phyloP scores from a whole-genome alignment of 2,888 invertebrate genomes.

The Tenthredo scrophulariae region DNA sequence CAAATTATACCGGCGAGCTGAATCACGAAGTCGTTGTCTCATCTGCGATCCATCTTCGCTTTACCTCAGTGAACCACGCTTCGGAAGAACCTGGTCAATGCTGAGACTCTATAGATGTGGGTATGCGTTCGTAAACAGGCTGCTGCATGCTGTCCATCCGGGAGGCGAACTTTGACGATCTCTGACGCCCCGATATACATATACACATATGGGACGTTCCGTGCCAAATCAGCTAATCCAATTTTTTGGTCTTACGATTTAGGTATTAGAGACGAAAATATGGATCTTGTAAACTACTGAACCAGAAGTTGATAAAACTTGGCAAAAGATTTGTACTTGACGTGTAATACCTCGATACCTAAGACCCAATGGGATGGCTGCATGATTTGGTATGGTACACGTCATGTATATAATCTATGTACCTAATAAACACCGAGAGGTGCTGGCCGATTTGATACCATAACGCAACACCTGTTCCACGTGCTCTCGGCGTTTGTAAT shows the following conservation, averaged over 20 bases:
- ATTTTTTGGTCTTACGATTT: no score
- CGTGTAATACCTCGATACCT: no score
- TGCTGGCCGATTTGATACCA: background rate
- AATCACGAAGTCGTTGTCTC: conserved; percentile 49
- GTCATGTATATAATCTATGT: no score
- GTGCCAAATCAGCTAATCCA: background rate
- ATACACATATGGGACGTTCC: background rate
- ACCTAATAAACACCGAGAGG: background rate
- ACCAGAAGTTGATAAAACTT: no score
- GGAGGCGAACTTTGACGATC: conserved; percentile 14
- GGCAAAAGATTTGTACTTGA: no score
- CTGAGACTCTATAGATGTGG: background rate
- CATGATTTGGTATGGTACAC: no score
- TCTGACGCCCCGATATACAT: background rate
- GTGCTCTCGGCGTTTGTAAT: conserved; percentile 8
- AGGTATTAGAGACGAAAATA: no score
- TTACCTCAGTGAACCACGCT: conserved; percentile 38
- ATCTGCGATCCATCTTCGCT: conserved; percentile 41
- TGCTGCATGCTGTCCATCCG: conserved; percentile 17
- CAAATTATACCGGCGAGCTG: conserved; percentile 47
- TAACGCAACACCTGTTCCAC: conserved; percentile 26
- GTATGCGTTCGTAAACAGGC: conserved; percentile 29
- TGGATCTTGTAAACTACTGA: no score
- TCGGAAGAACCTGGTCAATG: conserved; percentile 26
- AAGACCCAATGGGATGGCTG: no score